Percentiles rank a stretch among this genome's conserved stretches.
Conservation (phyloP, 2,888 invertebrate species). For the Tholera decimalis region DNA sequence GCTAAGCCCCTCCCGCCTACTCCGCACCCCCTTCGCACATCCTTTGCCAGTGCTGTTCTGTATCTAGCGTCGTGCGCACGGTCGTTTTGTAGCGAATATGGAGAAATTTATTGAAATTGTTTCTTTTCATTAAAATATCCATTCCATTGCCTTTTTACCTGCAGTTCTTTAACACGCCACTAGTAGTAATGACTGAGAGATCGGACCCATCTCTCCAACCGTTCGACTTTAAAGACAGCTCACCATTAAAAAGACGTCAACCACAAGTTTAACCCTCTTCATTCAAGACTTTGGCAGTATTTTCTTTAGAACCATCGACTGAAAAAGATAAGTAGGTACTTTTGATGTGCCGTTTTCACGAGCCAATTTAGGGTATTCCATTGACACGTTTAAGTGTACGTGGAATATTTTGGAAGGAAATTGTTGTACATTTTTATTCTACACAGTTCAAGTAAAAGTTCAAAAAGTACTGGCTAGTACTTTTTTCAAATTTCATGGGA, state of each 20-base stretch:
- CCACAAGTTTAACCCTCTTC: conserved; percentile 57
- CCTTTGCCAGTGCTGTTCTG: too few relatives aligned
- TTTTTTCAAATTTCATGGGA: too few relatives aligned
- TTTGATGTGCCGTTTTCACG: conserved; percentile 24
- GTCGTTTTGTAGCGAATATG: too few relatives aligned
- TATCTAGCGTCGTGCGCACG: too few relatives aligned
- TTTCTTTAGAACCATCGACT: conserved; percentile 40
- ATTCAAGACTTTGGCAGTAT: conserved; percentile 49
- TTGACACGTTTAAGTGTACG: conserved; percentile 23
- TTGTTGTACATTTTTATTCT: neutral
- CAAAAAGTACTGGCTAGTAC: too few relatives aligned
- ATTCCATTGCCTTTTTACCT: conserved; percentile 4
- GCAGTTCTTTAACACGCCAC: neutral
- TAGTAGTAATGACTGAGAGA: too few relatives aligned
- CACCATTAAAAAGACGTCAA: conserved; percentile 57
- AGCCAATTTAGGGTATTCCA: conserved; percentile 30
- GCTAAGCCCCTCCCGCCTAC: too few relatives aligned
- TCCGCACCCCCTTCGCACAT: conserved; percentile 44
- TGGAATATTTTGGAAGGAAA: conserved; percentile 33
- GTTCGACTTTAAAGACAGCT: conserved; percentile 41
- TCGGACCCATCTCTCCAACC: conserved; percentile 27
- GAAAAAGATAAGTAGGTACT: conserved; percentile 41
- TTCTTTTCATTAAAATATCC: neutral
- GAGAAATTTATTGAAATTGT: neutral
- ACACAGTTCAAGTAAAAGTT: too few relatives aligned